phyloP scores from a whole-genome alignment of 2,888 invertebrate genomes.

The Mythimna ferrago region DNA sequence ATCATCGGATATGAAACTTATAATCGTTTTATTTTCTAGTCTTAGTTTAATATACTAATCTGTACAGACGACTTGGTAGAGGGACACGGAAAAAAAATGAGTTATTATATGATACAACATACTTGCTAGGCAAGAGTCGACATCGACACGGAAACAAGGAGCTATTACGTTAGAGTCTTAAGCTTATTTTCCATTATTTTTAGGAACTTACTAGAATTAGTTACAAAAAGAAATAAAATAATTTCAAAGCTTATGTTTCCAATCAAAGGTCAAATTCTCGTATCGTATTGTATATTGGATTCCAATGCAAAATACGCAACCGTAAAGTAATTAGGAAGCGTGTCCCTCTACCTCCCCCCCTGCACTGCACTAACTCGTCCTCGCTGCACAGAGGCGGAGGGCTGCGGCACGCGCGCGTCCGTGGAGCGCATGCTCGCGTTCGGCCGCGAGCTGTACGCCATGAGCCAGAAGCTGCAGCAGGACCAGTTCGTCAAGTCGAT shows the following conservation, averaged over 20 bases:
- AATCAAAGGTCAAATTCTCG: background rate
- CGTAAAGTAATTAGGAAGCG: background rate
- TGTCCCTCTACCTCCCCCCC: conserved; percentile 1
- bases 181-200: background rate
- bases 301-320: background rate
- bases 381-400: conserved; percentile 60
- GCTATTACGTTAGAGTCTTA: background rate
- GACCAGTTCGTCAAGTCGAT: conserved; percentile 97
- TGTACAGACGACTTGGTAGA: conserved; percentile 37
- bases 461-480: conserved; percentile 95
- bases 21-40: conserved; percentile 52
- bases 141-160: background rate
- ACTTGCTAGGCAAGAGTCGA: background rate
- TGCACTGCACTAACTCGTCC: too few species aligned
- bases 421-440: conserved; percentile 98
- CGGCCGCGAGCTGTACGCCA: conserved; percentile 97
- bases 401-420: conserved; percentile 94
- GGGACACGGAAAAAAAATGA: conserved; percentile 14
- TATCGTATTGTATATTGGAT: background rate
- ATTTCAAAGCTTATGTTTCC: background rate
- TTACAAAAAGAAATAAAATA: background rate
- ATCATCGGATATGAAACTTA: conserved; percentile 21
- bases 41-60: conserved; percentile 58
- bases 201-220: too few species aligned
- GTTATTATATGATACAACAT: background rate